Base-by-base conservation (phyloP, 1,140 invertebrate species). In the Listronotus oregonensis region DNA sequence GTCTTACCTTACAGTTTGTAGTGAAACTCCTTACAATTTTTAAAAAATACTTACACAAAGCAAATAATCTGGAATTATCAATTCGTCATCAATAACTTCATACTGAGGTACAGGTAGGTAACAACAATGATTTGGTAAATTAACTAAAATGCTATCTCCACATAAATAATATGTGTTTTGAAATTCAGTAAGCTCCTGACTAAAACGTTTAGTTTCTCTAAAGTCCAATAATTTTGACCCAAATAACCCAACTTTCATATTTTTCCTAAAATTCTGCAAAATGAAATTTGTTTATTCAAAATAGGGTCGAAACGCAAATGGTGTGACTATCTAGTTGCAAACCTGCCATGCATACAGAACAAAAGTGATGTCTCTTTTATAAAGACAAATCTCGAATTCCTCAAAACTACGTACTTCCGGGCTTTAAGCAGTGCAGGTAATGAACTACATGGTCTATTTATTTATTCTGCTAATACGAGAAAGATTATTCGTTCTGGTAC, bases 101-200 rank as follows among this genome's bases (percentile, higher is more conserved):
- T 49, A 47, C 14, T 49, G 21, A 60, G 57, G n/a, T 50, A 47
- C 46, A n/a, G 32, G 34, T n/a, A 37, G 57, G 31, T 43, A 57
- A 50, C 31, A 21, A 40, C n/a, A 49, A 49, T 12, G 15, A 49
- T 49, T 31, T 6, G 15, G 15, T 40, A 55, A 14, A 49, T 17
- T 34, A 11, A 60, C 0, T 21, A 60, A 50, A 37, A 50, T 21
- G 7, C 27, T 42, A 18, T 60, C 10, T 40, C 47, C 58, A 32
- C 32, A 50, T 27, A 50, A 42, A 27, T 43, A 50, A 31, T 40
- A 61, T 43, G 31, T 61, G 31, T 61, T 51, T 47, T 61, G 47
- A 61, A 61, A 52, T 21, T 40, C 31, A 46, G 12, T 61, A 5
- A 14, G 15, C 31, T n/a, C 34, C 10, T 34, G 9, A 6, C 14